These are phyloP conservation scores for Steatornis caripensis DNA, from an alignment of 2,113 vertebrate genomes.

Conservation along the genomic window DNA sequence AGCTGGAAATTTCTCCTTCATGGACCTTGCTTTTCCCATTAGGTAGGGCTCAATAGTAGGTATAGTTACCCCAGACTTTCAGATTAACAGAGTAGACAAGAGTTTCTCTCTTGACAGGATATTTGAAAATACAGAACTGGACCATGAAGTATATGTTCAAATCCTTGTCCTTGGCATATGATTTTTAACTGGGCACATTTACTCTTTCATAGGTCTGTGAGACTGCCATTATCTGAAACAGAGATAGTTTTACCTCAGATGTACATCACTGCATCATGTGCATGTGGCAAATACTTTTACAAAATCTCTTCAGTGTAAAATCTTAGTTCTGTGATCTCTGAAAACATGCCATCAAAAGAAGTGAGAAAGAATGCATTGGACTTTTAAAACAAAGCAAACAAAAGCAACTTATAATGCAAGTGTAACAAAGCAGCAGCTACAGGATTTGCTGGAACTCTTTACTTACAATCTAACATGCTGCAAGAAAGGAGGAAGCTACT, in stretches of 20 bases:
- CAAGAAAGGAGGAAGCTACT: neutral
- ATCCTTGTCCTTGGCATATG: neutral
- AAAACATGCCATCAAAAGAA: neutral
- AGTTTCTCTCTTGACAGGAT: neutral
- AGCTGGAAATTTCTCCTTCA: neutral
- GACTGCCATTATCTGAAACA: neutral
- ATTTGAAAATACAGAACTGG: neutral
- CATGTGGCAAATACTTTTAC: neutral
- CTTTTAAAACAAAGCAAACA: neutral
- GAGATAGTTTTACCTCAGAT: neutral
- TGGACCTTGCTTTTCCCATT: neutral
- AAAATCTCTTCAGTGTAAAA: neutral
- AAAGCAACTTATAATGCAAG: neutral
- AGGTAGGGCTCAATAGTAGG: neutral
- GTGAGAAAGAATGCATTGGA: neutral
- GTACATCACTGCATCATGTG: neutral
- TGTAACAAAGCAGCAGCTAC: neutral
- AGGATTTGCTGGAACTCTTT: neutral
- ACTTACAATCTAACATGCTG: neutral
- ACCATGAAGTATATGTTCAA: neutral
- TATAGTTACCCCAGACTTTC: neutral
- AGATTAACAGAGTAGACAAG: neutral
- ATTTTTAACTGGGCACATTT: neutral
- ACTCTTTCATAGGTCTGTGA: neutral
- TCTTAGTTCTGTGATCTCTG: neutral